Base-by-base conservation (phyloP, 2,888 invertebrate genomes). In the Heliconius cydno region DNA sequence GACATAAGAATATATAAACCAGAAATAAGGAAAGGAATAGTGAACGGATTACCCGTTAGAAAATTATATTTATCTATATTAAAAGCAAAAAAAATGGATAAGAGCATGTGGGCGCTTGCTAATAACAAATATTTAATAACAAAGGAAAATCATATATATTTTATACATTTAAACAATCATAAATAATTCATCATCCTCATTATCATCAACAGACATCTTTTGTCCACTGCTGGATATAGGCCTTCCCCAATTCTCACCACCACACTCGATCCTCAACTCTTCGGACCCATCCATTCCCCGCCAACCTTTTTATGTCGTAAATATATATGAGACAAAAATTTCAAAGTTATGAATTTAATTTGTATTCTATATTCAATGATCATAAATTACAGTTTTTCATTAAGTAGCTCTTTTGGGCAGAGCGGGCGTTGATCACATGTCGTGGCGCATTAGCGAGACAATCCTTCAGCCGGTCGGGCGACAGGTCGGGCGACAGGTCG, bases 401-500 rank as follows among this genome's bases (percentile, higher is more conserved):
- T 70, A 76, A 82, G 76, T 79, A 66, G 76, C 71, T 76, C 30
- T 78, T 80, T 76, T 28, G 76, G 28, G 66, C n/a, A 41, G 38
- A 72, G 57, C 28, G 38, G 70, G 67, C 66, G 63, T 63, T 77
- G 74, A 80, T 77, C 60, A 68, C 68, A 46, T 41, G 77, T 82
- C 82, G 76, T 28, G 70, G n/a, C 68, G 85, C 90, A 92, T 93
- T 92, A 92, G 90, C 88, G 89, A 88, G 88, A 92, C 91, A 93
- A 94, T 94, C 92, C 90, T 89, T 93, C 92, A 90, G 88, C 85
- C 90, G 88, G 86, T 87, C 60, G 86, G 85, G 86, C 86, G 86
- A 84, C 86, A 86, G 88, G 86, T 87, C 85, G 86, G 88, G 86
- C 86, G 86, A 84, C 86, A 86, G 88, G 86, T 87, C 85, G 87